Evolutionary conservation across 2,797 vertebrate species (phyloP), one percentile per base, ranked within the genome.

Genomic region (Passerculus sandwichensis): DNA sequence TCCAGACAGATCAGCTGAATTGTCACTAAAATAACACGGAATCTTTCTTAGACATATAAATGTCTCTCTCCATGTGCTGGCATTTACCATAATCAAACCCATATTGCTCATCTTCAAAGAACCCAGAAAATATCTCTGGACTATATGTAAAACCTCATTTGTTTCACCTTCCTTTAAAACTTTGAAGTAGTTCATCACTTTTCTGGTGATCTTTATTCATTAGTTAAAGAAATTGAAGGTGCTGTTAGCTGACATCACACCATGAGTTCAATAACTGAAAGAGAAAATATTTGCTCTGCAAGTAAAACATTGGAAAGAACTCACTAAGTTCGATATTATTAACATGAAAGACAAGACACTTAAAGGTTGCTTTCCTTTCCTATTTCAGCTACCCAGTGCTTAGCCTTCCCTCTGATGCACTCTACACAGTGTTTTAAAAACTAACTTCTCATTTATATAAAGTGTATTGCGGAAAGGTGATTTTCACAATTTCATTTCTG

Each of bases 261-360:
- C 70, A 27, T 32, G 51, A 72, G 72, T 97, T 97, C 93, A 95
- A 96, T 96, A 94, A 92, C 78, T 92, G 91, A 93, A 80, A 93
- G 86, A 93, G 91, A 96, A 97, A 97, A 96, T 96, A 96, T 97
- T 97, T 96, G 85, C 85, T 88, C 92, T 95, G 82, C 87, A 96
- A 95, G 91, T 91, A 96, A 95, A 97, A 96, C 95, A 85, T 94
- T 88, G 89, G 87, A 84, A 96, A 94, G 93, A 89, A 96, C 92
- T 97, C 91, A 95, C 69, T 96, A 83, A 91, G 92, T 96, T 97
- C 84, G 1, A 94, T 96, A 91, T 94, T 94, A 97, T 96, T 97
- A 96, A 96, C 94, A 96, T 94, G 92, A 91, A 91, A 95, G 91
- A 88, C 75, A 94, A 96, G 95, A 94, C 91, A 93, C 78, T 93